Conservation (phyloP, 2,888 invertebrate species). For the Leptinotarsa tumamoca region DNA sequence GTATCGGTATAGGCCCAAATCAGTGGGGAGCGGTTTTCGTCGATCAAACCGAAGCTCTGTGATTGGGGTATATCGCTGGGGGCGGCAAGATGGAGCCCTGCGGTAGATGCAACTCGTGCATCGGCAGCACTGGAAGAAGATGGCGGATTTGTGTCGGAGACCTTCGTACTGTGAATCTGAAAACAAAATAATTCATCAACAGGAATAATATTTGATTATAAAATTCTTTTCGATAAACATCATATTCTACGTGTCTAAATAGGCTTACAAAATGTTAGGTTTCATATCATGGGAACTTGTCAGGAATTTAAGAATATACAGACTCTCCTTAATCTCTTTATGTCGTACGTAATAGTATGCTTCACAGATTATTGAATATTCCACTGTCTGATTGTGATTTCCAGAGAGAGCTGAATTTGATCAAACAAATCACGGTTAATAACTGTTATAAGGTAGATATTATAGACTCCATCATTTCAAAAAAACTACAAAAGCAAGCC, state of each 20-base stretch:
- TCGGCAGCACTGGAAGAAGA: slow-evolving; percentile 65
- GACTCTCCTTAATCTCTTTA: neutral
- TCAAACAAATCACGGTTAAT: too few relatives aligned
- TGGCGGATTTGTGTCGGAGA: slow-evolving; percentile 65
- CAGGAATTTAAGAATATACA: neutral
- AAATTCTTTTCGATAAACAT: too few relatives aligned
- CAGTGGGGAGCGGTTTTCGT: slow-evolving; percentile 32
- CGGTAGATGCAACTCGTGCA: slow-evolving; percentile 66
- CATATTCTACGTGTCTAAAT: too few relatives aligned
- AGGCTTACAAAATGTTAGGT: too few relatives aligned
- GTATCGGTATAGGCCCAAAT: slow-evolving; percentile 41
- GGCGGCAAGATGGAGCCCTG: slow-evolving; percentile 63
- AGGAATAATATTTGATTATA: too few relatives aligned
- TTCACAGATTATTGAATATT: too few relatives aligned
- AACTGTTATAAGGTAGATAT: too few relatives aligned
- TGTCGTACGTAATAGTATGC: neutral
- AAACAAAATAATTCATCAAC: slow-evolving; percentile 38
- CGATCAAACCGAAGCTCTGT: slow-evolving; percentile 66
- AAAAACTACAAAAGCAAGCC: too few relatives aligned
- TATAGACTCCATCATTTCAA: too few relatives aligned
- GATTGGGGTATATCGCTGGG: slow-evolving; percentile 66
- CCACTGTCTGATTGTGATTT: too few relatives aligned
- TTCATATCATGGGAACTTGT: too few relatives aligned
- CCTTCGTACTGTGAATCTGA: slow-evolving; percentile 62
- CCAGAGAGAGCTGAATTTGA: too few relatives aligned